phyloP scores from a whole-genome alignment of 2,888 invertebrate genomes.

The Diadegma fenestrale region DNA sequence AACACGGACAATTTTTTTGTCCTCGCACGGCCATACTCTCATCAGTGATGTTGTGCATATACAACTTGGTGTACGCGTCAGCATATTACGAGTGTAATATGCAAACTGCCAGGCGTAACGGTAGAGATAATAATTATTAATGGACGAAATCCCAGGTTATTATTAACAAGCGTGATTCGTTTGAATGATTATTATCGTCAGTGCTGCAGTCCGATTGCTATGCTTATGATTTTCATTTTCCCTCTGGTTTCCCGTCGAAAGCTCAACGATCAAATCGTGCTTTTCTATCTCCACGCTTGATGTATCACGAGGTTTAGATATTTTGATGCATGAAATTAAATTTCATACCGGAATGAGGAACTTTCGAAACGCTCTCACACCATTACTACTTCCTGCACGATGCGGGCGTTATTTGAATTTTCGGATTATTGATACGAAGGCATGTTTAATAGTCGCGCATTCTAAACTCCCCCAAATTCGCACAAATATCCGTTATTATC shows the following conservation, averaged over 20 bases:
- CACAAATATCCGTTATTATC: neutral
- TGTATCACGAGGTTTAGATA: conserved; percentile 6
- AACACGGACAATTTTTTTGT: conserved; percentile 19
- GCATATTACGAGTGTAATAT: conserved; percentile 59
- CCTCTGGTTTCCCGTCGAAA: neutral
- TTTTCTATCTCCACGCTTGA: neutral
- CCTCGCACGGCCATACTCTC: neutral
- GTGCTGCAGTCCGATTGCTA: conserved; percentile 21
- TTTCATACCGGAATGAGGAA: neutral
- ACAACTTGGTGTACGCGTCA: conserved; percentile 36
- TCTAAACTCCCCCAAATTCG: neutral
- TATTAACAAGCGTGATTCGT: conserved; percentile 57
- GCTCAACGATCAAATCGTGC: conserved; percentile 14
- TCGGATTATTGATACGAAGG: neutral
- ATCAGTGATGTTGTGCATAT: conserved; percentile 22
- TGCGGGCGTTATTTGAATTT: neutral
- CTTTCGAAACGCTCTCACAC: conserved; percentile 2
- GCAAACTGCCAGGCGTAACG: conserved; percentile 52
- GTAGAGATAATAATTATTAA: conserved; percentile 60
- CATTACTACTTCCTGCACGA: neutral
- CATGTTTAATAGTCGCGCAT: neutral
- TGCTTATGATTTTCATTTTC: conserved; percentile 41
- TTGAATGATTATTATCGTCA: conserved; percentile 51
- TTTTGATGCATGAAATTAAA: conserved; percentile 11
- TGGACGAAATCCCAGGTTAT: conserved; percentile 47